These are phyloP conservation scores for Asteroscopus sphinx DNA, from an alignment of 2,888 invertebrate genomes.

Conservation along the genomic window DNA sequence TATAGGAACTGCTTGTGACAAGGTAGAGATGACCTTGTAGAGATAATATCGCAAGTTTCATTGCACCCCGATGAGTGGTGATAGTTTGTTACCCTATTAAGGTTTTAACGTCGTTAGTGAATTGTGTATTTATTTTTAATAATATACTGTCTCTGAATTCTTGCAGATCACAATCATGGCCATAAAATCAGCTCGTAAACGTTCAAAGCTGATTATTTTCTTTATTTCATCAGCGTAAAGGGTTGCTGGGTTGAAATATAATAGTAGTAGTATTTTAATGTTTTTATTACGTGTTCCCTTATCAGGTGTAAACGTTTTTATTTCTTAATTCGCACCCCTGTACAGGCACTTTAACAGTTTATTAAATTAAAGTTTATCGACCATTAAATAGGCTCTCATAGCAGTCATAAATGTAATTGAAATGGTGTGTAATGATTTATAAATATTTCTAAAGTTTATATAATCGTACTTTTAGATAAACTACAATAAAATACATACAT, in stretches of 20 bases:
- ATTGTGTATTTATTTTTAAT: not conserved
- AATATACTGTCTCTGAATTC: not conserved
- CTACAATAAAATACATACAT: too few species aligned
- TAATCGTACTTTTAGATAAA: not conserved
- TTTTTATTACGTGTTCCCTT: constrained; percentile 10
- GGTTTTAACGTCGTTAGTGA: not conserved
- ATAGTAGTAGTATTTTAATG: too few species aligned
- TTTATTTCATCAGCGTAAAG: not conserved
- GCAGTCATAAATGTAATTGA: constrained; percentile 32
- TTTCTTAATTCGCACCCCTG: constrained; percentile 31
- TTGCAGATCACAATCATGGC: not conserved
- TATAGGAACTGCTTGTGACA: constrained; percentile 25
- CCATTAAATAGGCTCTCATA: constrained; percentile 24
- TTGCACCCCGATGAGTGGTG: constrained; percentile 28
- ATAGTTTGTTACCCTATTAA: not conserved
- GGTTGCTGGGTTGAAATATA: too few species aligned
- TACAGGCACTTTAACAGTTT: constrained; percentile 21
- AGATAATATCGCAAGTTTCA: constrained; percentile 44
- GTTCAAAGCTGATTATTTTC: not conserved
- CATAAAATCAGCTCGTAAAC: not conserved
- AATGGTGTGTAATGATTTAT: constrained; percentile 7
- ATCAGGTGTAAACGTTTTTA: constrained; percentile 42
- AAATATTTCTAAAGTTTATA: not conserved
- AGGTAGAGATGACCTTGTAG: constrained; percentile 37
- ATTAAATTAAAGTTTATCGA: constrained; percentile 31